Evolutionary conservation across 2,113 vertebrate genomes (phyloP).

Genomic region (Syrmaticus mikado): DNA sequence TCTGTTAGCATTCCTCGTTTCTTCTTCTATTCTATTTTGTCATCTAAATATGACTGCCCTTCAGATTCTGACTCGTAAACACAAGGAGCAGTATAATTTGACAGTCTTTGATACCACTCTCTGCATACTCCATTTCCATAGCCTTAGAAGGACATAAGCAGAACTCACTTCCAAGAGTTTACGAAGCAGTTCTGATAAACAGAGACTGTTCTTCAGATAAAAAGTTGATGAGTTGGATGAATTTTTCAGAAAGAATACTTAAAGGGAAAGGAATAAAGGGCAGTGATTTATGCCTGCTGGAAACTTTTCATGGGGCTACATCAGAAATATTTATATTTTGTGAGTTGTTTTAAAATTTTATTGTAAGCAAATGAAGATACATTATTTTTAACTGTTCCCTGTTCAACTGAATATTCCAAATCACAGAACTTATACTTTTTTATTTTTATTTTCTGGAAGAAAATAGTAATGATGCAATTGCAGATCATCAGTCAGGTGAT

Average conservation of each 20-base stretch:
- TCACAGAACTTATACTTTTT: too few relatives aligned
- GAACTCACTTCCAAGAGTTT: not conserved
- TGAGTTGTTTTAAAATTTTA: not conserved
- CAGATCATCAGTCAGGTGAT: not conserved
- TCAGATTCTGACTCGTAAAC: not conserved
- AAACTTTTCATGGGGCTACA: not conserved
- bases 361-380: not conserved
- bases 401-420: not conserved
- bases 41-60: not conserved
- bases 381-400: not conserved
- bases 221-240: not conserved
- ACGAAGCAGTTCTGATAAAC: not conserved
- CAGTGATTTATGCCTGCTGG: not conserved
- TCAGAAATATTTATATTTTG: not conserved
- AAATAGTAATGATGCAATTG: not conserved
- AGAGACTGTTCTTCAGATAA: not conserved
- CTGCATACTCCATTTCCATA: not conserved
- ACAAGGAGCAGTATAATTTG: not conserved
- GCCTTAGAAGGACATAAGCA: not conserved
- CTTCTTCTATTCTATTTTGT: not conserved
- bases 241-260: not conserved
- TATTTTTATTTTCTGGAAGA: not conserved
- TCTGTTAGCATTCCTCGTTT: not conserved
- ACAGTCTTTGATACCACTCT: not conserved
- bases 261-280: not conserved